Conservation (phyloP, 2,888 invertebrate species). For the Diaperis boleti region DNA sequence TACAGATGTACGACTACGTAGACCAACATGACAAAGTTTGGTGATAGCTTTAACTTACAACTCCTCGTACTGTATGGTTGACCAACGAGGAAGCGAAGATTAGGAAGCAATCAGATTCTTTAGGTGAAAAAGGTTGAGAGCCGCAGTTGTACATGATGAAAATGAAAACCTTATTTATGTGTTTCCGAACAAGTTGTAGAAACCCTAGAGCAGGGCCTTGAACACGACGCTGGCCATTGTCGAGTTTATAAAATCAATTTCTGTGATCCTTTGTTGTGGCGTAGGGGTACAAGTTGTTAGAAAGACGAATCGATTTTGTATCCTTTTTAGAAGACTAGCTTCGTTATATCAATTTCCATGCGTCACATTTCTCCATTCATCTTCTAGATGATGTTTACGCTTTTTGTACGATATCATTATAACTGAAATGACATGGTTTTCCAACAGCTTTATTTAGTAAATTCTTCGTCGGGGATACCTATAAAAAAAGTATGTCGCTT, state of each 20-base stretch:
- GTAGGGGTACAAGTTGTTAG: conserved; percentile 19
- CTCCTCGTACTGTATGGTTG: no score
- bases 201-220: conserved; percentile 6
- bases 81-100: no score
- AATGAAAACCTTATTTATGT: not conserved
- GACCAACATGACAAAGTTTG: no score
- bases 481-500: no score
- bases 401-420: no score
- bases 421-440: no score
- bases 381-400: no score
- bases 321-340: conserved; percentile 8
- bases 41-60: no score
- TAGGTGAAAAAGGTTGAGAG: no score
- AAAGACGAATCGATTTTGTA: conserved; percentile 21
- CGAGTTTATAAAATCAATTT: conserved; percentile 28
- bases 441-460: no score
- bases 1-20: not conserved
- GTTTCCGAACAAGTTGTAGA: not conserved
- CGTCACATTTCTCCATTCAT: conserved; percentile 3
- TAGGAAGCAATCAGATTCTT: no score
- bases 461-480: no score
- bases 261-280: conserved; percentile 32
- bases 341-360: conserved; percentile 15
- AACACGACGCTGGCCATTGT: conserved; percentile 19
- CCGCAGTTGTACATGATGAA: not conserved